phyloP scores from a whole-genome alignment of 2,113 vertebrate genomes.

The Riparia riparia region DNA sequence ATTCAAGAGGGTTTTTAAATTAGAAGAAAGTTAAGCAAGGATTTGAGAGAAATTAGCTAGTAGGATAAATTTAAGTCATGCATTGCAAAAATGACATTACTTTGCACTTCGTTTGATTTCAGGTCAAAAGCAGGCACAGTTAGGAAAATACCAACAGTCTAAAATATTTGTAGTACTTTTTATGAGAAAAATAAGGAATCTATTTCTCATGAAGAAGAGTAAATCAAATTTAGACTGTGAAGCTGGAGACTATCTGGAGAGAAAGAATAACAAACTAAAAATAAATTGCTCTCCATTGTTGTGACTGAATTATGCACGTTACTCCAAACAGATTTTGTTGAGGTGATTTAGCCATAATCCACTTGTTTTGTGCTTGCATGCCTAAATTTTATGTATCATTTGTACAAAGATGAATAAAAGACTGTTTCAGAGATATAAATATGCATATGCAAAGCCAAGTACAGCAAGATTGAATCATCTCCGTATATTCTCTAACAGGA shows the following conservation, averaged over 20 bases:
- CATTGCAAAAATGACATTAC: not conserved
- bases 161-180: not conserved
- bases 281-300: not conserved
- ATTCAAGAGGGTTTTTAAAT: not conserved
- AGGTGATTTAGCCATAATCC: constrained; percentile 12
- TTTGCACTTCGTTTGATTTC: not conserved
- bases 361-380: not conserved
- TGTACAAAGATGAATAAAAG: constrained; percentile 24
- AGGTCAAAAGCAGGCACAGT: not conserved
- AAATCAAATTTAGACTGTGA: constrained; percentile 3
- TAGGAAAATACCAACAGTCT: not conserved
- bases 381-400: constrained; percentile 25
- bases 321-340: not conserved
- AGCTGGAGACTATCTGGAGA: not conserved
- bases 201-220: not conserved
- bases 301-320: not conserved
- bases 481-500: constrained; percentile 52
- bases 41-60: not conserved
- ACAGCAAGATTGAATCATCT: constrained; percentile 62
- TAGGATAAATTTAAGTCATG: not conserved
- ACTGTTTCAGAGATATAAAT: constrained; percentile 53
- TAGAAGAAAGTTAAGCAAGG: not conserved
- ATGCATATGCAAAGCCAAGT: constrained; percentile 59
- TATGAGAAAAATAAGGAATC: not conserved
- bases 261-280: not conserved